Conservation (phyloP, 2,113 vertebrate genomes). For the Chloropsis hardwickii region DNA sequence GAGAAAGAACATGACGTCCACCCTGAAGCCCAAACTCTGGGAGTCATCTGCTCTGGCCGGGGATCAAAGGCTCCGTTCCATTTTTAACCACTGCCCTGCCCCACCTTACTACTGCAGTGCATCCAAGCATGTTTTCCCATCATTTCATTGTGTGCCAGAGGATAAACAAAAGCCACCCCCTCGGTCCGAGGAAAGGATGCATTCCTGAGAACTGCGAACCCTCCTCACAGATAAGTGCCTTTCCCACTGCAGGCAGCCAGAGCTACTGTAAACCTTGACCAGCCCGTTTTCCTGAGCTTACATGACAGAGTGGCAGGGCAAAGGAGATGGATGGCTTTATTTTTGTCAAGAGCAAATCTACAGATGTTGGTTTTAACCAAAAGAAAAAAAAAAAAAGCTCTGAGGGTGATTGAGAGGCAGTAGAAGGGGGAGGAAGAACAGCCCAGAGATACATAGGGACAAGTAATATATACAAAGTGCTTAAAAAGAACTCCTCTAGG, state of each 20-base stretch:
- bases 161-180: slow-evolving; percentile 79
- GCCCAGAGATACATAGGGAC: not conserved
- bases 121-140: slow-evolving; percentile 75
- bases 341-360: slow-evolving; percentile 62
- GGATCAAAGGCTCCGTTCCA: slow-evolving; percentile 77
- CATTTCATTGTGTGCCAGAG: slow-evolving; percentile 80
- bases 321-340: slow-evolving; percentile 70
- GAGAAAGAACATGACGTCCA: slow-evolving; percentile 53
- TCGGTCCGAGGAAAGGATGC: slow-evolving; percentile 68
- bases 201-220: slow-evolving; percentile 58
- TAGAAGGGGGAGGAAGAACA: not conserved
- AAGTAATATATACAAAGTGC: slow-evolving; percentile 35
- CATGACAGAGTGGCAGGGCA: slow-evolving; percentile 20
- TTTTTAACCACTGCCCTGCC: slow-evolving; percentile 73
- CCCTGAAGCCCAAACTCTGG: slow-evolving; percentile 38
- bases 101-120: slow-evolving; percentile 68
- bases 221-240: slow-evolving; percentile 67
- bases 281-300: slow-evolving; percentile 62
- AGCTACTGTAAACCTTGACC: slow-evolving; percentile 66
- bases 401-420: not conserved
- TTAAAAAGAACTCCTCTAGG: slow-evolving; percentile 6
- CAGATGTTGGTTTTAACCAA: slow-evolving; percentile 43
- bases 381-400: not conserved
- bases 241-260: slow-evolving; percentile 39
- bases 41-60: slow-evolving; percentile 68